A percentile compares a stretch with the other conserved stretches of the same genome.
Evolutionary conservation across 2,113 vertebrate genomes (phyloP).

Genomic region (Sorex fumeus): DNA sequence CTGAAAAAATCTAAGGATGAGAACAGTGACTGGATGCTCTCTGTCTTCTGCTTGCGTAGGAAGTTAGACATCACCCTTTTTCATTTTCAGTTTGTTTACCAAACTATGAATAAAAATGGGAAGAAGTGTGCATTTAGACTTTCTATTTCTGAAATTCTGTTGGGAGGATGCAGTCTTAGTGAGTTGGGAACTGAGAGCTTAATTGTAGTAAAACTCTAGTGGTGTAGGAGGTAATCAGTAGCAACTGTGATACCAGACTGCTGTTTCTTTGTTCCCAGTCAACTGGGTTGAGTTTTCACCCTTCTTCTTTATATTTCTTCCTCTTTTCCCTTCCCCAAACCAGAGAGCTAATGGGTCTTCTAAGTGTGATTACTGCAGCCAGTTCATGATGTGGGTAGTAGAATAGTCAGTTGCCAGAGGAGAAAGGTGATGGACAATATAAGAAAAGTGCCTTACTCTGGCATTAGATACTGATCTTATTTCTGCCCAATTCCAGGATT

Average conservation of each 20-base stretch:
- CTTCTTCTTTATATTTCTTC: neutral
- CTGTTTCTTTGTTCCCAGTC: constrained; percentile 32
- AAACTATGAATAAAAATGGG: constrained; percentile 38
- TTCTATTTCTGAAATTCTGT: constrained; percentile 57
- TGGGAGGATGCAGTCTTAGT: neutral
- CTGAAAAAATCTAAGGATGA: too few species aligned
- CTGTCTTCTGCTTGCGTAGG: neutral
- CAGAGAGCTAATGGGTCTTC: neutral
- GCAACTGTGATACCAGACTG: neutral
- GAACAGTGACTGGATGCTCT: neutral
- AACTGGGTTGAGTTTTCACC: neutral
- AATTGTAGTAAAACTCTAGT: constrained; percentile 46
- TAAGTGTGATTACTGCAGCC: neutral
- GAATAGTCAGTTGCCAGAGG: constrained; percentile 19
- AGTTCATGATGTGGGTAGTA: constrained; percentile 38
- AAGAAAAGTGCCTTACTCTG: neutral
- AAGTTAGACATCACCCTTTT: neutral
- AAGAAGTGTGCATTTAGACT: neutral
- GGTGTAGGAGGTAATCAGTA: neutral
- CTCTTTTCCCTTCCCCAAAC: neutral
- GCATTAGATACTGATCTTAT: neutral
- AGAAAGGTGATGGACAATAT: constrained; percentile 21
- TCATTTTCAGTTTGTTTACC: constrained; percentile 38
- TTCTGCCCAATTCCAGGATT: constrained; percentile 46
- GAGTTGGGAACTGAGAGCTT: constrained; percentile 47